Conservation (phyloP, 2,113 vertebrate genomes). For the Vidua chalybeata region DNA sequence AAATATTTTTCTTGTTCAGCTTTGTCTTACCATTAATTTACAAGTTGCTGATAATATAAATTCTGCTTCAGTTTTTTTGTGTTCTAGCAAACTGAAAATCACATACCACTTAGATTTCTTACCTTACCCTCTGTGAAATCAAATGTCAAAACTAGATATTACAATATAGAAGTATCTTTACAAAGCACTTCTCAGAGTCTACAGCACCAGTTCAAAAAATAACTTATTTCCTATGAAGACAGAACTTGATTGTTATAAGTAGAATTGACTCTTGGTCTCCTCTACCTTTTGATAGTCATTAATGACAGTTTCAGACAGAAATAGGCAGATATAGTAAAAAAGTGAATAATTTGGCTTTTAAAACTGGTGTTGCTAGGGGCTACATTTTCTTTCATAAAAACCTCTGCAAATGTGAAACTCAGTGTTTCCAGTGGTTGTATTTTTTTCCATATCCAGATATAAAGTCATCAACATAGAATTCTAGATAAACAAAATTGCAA, state of each 20-base stretch:
- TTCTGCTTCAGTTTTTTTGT: neutral
- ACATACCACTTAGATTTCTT: neutral
- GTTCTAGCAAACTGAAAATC: neutral
- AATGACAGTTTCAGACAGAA: neutral
- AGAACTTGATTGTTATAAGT: neutral
- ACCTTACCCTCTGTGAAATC: neutral
- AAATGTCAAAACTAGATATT: neutral
- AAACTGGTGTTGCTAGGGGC: neutral
- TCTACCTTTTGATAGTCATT: neutral
- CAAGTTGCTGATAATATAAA: neutral
- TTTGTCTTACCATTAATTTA: neutral
- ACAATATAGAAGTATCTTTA: neutral
- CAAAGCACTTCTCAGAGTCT: neutral
- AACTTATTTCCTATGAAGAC: neutral
- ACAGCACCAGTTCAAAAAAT: neutral
- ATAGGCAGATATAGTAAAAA: neutral
- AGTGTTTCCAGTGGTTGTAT: neutral
- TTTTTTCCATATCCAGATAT: neutral
- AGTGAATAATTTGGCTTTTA: neutral
- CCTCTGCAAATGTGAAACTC: neutral
- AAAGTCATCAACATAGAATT: neutral
- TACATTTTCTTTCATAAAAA: neutral
- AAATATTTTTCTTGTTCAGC: neutral
- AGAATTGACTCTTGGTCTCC: neutral
- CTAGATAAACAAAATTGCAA: neutral